Evolutionary conservation across 1,140 invertebrate species (phyloP).

Genomic region (Monochamus saltuarius): DNA sequence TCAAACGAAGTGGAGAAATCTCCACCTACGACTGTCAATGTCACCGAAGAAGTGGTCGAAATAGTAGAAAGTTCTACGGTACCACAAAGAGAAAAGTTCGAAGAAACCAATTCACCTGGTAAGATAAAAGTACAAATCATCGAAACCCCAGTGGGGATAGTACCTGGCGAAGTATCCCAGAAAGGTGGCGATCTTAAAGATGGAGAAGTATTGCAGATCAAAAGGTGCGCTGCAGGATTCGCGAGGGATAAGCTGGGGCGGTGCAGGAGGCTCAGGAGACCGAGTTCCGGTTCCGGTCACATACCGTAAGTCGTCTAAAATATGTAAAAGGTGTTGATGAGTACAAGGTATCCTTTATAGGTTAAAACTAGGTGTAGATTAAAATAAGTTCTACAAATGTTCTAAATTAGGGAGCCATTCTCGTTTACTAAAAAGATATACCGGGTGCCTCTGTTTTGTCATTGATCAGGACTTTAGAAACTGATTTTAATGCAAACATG

Average conservation of each 20-base stretch:
- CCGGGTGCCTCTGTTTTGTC: no score
- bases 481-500: no score
- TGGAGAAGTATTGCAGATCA: conserved; percentile 36
- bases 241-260: conserved; percentile 46
- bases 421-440: no score
- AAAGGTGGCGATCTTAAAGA: conserved; percentile 1
- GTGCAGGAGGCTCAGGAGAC: conserved; percentile 44
- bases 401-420: no score
- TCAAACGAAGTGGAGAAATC: background rate
- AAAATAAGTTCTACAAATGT: no score
- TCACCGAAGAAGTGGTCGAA: conserved; percentile 1
- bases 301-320: conserved; percentile 38
- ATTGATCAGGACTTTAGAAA: no score
- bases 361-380: no score
- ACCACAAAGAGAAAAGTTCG: conserved; percentile 16
- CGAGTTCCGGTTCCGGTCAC: conserved; percentile 24
- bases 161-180: conserved; percentile 30
- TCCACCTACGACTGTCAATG: background rate
- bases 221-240: conserved; percentile 41
- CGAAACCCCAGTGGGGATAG: conserved; percentile 20
- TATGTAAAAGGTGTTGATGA: background rate
- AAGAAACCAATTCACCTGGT: conserved; percentile 24
- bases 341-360: no score
- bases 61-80: background rate
- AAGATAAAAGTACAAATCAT: conserved; percentile 42